Percentiles rank a stretch among this genome's conserved stretches.
These are phyloP conservation scores for Thymelicus lineola DNA, from an alignment of 2,888 invertebrate species.

Conservation along the genomic window DNA sequence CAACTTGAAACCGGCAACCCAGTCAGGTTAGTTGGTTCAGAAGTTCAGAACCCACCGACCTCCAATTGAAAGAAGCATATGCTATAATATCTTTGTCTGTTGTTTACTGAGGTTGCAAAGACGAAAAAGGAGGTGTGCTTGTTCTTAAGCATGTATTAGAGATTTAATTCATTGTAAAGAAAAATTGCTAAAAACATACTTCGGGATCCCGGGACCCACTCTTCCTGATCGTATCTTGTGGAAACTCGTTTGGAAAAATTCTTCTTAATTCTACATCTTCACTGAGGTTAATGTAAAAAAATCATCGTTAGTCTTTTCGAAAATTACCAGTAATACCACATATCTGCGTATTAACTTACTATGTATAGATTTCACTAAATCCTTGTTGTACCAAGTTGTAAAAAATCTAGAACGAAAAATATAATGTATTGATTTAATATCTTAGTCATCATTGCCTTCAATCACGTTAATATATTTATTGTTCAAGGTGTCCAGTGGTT, in stretches of 20 bases:
- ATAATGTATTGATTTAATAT: background rate
- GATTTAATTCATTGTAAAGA: too few relatives aligned
- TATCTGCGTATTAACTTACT: constrained; percentile 59
- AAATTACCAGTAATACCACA: too few relatives aligned
- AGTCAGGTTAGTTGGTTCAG: too few relatives aligned
- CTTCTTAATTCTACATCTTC: constrained; percentile 76
- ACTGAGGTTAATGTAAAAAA: constrained; percentile 51
- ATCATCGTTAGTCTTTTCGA: background rate
- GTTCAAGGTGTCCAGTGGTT: too few relatives aligned
- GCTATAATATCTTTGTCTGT: too few relatives aligned
- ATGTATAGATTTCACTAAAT: constrained; percentile 68
- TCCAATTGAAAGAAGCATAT: too few relatives aligned
- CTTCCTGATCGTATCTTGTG: constrained; percentile 70
- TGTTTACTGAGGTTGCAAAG: too few relatives aligned
- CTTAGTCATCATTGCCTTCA: background rate
- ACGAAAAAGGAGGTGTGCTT: too few relatives aligned
- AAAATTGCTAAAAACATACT: constrained; percentile 50
- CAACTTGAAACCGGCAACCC: too few relatives aligned
- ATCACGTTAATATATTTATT: background rate
- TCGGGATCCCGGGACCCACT: constrained; percentile 69
- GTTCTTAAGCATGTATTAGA: too few relatives aligned
- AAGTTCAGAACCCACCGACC: too few relatives aligned
- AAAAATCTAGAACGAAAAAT: constrained; percentile 52
- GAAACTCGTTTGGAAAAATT: constrained; percentile 75
- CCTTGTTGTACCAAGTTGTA: constrained; percentile 49